A percentile compares a stretch with the other conserved stretches of the same genome.
These are phyloP conservation scores for Brachymystax lenok DNA, from an alignment of 2,797 vertebrate species.

Conservation along the genomic window DNA sequence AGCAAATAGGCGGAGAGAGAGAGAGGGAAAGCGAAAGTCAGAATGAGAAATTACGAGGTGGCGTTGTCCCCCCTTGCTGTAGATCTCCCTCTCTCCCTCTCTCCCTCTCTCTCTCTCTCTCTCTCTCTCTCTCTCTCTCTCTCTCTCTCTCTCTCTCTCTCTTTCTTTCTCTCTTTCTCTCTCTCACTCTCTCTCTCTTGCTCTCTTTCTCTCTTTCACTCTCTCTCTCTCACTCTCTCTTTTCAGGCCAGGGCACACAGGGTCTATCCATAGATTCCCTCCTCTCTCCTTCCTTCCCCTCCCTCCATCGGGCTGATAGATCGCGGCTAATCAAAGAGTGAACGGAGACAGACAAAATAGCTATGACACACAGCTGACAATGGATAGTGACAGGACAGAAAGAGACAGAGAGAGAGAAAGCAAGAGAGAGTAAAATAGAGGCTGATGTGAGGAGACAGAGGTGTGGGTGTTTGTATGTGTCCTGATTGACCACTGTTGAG, in stretches of 20 bases:
- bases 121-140: background rate
- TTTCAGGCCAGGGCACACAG: no score
- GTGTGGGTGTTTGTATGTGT: background rate
- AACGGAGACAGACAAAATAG: background rate
- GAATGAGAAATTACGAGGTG: background rate
- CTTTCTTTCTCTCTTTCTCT: background rate
- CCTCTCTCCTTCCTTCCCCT: conserved; percentile 4
- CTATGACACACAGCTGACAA: background rate
- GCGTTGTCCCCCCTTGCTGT: background rate
- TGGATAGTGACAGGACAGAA: background rate
- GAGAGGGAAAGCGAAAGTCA: no score
- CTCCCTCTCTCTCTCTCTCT: background rate
- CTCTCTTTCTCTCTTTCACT: background rate
- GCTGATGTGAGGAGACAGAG: background rate
- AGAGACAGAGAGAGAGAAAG: background rate
- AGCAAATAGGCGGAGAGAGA: background rate
- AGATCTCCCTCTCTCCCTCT: background rate
- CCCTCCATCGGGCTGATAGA: background rate
- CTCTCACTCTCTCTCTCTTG: background rate
- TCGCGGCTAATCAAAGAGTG: conserved; percentile 23
- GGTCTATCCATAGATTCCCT: conserved; percentile 9
- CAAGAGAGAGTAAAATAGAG: background rate
- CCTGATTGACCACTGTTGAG: conserved; percentile 62
- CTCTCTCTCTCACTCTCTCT: background rate
- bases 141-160: background rate